Conservation (phyloP, 2,888 invertebrate species). For the Timandra comae region DNA sequence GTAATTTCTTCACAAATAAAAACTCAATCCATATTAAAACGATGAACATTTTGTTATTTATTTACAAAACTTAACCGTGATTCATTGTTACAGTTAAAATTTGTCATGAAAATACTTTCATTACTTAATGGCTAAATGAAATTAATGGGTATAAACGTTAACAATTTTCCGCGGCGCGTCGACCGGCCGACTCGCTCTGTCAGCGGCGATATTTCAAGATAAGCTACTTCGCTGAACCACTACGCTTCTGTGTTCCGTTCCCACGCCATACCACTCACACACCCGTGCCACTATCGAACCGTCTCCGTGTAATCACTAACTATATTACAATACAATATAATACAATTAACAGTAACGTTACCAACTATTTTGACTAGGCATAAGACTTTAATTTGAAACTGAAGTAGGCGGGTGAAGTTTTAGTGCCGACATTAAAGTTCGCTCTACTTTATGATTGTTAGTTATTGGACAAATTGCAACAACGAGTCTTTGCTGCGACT, state of each 20-base stretch:
- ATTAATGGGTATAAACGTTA: conserved; percentile 46
- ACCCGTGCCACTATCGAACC: conserved; percentile 26
- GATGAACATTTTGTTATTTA: no score
- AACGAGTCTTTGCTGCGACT: conserved; percentile 4
- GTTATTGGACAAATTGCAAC: conserved; percentile 13
- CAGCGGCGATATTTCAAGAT: conserved; percentile 65
- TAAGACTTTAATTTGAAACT: conserved; percentile 11
- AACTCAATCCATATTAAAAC: no score
- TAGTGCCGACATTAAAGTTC: conserved; percentile 10
- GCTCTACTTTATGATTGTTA: conserved; percentile 21
- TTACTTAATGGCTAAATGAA: conserved; percentile 43
- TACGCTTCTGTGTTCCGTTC: conserved; percentile 43
- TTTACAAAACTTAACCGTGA: conserved; percentile 17
- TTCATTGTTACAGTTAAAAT: conserved; percentile 30
- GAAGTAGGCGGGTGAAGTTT: conserved; percentile 6
- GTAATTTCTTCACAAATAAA: no score
- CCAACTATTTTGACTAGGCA: not conserved
- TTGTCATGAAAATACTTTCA: conserved; percentile 33
- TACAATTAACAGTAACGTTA: no score
- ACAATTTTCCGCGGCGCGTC: conserved; percentile 42
- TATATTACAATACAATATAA: conserved; percentile 7
- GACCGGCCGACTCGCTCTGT: conserved; percentile 37
- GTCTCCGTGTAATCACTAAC: conserved; percentile 14
- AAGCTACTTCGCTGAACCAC: conserved; percentile 42
- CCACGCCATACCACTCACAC: conserved; percentile 42